These are phyloP conservation scores for Atta texana DNA, from an alignment of 1,140 invertebrate species.

Conservation along the genomic window DNA sequence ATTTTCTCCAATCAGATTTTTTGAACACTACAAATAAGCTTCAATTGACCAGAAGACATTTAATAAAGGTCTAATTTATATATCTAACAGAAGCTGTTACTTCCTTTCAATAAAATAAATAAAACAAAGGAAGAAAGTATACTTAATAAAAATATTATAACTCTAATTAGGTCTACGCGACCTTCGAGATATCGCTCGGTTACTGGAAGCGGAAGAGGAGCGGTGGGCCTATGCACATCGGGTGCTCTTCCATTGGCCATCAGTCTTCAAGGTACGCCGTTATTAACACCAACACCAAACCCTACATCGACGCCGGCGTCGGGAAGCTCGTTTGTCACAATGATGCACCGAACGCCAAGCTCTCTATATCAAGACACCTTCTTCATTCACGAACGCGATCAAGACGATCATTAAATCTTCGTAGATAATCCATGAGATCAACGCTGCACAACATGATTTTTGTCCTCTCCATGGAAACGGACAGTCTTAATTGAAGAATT, in stretches of 20 bases:
- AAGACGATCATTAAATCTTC: constrained; percentile 60
- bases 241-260: constrained; percentile 88
- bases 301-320: constrained; percentile 78
- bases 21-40: not conserved
- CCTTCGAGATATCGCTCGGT: constrained; percentile 88
- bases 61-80: too few species aligned
- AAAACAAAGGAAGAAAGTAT: not conserved
- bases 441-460: not conserved
- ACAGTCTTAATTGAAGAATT: not conserved
- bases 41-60: not conserved
- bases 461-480: not conserved
- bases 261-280: constrained; percentile 88
- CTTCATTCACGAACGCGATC: constrained; percentile 71
- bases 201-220: constrained; percentile 87
- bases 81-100: not conserved
- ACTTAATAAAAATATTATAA: not conserved
- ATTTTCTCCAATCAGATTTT: not conserved
- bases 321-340: constrained; percentile 74
- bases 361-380: constrained; percentile 77
- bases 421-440: not conserved
- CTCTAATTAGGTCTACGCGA: constrained; percentile 86
- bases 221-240: constrained; percentile 87
- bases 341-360: constrained; percentile 74
- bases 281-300: constrained; percentile 86
- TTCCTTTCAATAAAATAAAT: not conserved